Conservation (phyloP, 1,140 invertebrate species). For the Drosophila albomicans region DNA sequence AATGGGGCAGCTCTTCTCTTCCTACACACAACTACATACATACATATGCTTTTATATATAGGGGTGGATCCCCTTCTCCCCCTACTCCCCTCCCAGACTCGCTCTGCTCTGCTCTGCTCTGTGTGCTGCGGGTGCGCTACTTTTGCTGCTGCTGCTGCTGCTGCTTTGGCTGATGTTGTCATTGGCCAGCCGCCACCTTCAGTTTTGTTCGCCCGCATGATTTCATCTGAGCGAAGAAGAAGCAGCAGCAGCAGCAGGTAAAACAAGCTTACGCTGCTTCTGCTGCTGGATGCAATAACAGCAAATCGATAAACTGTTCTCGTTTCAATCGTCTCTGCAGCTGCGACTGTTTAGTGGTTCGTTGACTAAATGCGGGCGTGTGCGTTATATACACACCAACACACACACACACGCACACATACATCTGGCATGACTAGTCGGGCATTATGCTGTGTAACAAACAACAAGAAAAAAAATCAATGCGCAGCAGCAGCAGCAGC, state of each 20-base stretch:
- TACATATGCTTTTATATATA: slow-evolving; percentile 26
- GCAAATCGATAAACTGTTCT: slow-evolving; percentile 41
- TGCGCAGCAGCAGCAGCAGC: slow-evolving; percentile 32
- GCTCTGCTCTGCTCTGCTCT: not conserved
- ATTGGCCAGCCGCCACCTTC: slow-evolving; percentile 50
- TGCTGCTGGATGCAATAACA: slow-evolving; percentile 60
- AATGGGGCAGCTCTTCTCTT: not conserved
- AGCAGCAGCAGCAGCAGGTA: slow-evolving; percentile 20
- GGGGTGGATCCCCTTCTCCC: slow-evolving; percentile 50
- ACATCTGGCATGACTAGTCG: slow-evolving; percentile 21
- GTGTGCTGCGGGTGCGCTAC: slow-evolving; percentile 20
- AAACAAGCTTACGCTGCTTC: slow-evolving; percentile 12
- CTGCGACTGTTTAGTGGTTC: slow-evolving; percentile 68
- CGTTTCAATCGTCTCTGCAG: slow-evolving; percentile 41
- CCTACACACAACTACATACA: not conserved
- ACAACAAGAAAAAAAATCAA: slow-evolving; percentile 71
- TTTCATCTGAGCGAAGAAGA: slow-evolving; percentile 64
- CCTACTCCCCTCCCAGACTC: not conserved
- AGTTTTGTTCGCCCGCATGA: slow-evolving; percentile 60
- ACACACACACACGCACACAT: slow-evolving; percentile 40
- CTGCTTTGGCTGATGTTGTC: slow-evolving; percentile 60
- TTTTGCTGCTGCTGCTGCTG: slow-evolving; percentile 10
- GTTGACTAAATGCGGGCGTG: slow-evolving; percentile 82
- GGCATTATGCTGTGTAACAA: slow-evolving; percentile 74
- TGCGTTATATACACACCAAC: slow-evolving; percentile 43